These are phyloP conservation scores for Panagrolaimus sp. DNA, from an alignment of 1,140 invertebrate genomes.

Conservation along the genomic window DNA sequence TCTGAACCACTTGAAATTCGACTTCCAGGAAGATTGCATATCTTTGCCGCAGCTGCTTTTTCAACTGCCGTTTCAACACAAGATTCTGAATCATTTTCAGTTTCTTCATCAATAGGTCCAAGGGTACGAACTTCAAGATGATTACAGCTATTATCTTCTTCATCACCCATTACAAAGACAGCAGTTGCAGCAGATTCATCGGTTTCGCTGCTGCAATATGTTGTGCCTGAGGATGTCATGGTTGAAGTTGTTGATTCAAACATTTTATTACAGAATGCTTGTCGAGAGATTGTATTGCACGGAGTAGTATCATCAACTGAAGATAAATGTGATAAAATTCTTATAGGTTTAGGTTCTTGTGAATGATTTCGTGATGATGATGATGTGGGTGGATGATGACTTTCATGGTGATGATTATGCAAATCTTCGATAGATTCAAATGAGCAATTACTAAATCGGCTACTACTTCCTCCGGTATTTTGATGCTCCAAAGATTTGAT, in stretches of 20 bases:
- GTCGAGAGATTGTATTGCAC: not conserved
- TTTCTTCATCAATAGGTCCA: constrained; percentile 15
- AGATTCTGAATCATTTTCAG: not conserved
- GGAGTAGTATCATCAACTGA: not conserved
- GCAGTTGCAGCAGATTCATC: constrained; percentile 15
- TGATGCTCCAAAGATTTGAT: constrained; percentile 20
- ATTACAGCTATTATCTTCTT: not conserved
- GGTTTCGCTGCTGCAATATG: not conserved
- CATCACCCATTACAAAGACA: constrained; percentile 15
- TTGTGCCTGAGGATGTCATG: constrained; percentile 63
- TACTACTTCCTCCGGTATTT: not conserved
- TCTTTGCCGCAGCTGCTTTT: not conserved
- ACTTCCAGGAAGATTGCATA: not conserved
- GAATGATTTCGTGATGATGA: not conserved
- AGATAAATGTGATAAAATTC: constrained; percentile 7
- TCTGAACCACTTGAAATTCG: constrained; percentile 9
- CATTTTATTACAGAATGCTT: not conserved
- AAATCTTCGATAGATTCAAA: no score
- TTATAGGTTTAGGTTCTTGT: not conserved
- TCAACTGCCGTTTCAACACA: not conserved
- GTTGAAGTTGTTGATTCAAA: constrained; percentile 10
- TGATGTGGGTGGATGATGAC: no score
- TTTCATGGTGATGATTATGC: no score
- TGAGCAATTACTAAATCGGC: no score
- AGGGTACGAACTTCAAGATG: constrained; percentile 1